These are phyloP conservation scores for Globodera ellingtonae DNA, from an alignment of 1,140 invertebrate species.

Conservation along the genomic window DNA sequence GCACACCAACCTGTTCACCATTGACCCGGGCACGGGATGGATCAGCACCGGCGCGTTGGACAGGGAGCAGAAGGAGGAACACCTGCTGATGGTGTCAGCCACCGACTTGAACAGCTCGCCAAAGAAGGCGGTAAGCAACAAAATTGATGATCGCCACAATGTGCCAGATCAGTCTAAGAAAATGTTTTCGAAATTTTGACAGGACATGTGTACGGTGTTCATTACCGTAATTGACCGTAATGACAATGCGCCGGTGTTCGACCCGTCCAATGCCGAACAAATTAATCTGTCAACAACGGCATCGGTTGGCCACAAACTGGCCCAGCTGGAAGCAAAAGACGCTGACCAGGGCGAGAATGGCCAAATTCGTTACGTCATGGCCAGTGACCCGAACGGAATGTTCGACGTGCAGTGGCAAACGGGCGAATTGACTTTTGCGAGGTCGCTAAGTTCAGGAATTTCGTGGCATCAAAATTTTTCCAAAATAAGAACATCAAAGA, in stretches of 20 bases:
- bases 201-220: slow-evolving; percentile 47
- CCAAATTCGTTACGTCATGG: slow-evolving; percentile 32
- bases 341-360: slow-evolving; percentile 42
- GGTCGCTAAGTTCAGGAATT: slow-evolving; percentile 17
- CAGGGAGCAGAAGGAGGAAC: slow-evolving; percentile 40
- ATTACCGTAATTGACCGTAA: slow-evolving; percentile 39
- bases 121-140: slow-evolving; percentile 42
- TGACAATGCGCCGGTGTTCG: slow-evolving; percentile 42
- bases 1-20: slow-evolving; percentile 34
- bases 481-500: no score
- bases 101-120: slow-evolving; percentile 43
- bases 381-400: slow-evolving; percentile 36
- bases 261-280: background rate
- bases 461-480: background rate
- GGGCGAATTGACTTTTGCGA: slow-evolving; percentile 50
- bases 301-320: slow-evolving; percentile 26
- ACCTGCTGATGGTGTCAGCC: slow-evolving; percentile 47
- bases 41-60: slow-evolving; percentile 39
- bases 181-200: slow-evolving; percentile 1
- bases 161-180: background rate
- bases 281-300: slow-evolving; percentile 21
- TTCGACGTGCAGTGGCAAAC: slow-evolving; percentile 42
- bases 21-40: slow-evolving; percentile 42
- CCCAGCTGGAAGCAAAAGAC: slow-evolving; percentile 40
- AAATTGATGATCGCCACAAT: background rate